Conservation (phyloP, 2,113 vertebrate species). For the Dipodomys ordii region DNA sequence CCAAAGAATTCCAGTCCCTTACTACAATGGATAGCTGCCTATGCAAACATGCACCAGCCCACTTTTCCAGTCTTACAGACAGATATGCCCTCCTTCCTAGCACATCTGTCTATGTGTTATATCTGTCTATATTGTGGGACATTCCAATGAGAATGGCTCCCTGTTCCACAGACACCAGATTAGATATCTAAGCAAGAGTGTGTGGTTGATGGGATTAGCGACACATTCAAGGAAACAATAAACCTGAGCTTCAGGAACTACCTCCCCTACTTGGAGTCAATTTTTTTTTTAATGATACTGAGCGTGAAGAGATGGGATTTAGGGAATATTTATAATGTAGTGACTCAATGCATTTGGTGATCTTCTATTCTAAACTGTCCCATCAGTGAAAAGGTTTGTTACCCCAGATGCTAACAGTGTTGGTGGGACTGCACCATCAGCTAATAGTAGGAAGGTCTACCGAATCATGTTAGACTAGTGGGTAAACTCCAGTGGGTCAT, state of each 20-base stretch:
- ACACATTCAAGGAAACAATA: neutral
- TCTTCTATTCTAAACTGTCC: neutral
- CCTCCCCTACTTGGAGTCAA: neutral
- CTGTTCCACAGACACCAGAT: neutral
- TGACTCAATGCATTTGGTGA: too few species aligned
- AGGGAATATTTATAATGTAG: neutral
- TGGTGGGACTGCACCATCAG: neutral
- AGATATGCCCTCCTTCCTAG: too few species aligned
- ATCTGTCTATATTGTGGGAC: neutral
- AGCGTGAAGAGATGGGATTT: neutral
- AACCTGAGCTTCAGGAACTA: neutral
- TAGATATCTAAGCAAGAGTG: neutral
- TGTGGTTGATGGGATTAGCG: neutral
- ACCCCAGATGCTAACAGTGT: neutral
- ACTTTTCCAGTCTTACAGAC: neutral
- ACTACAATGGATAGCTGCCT: neutral
- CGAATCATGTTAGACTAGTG: neutral
- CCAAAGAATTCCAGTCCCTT: neutral
- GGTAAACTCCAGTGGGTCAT: neutral
- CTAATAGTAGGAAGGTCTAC: too few species aligned
- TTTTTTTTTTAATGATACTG: neutral
- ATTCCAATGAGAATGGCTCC: neutral
- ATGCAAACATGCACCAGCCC: neutral
- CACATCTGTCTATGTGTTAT: too few species aligned
- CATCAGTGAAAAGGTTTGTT: neutral